Percentiles rank a stretch among this genome's conserved stretches.
Conservation (phyloP, 2,797 vertebrate species). For the Tangara arthus region DNA sequence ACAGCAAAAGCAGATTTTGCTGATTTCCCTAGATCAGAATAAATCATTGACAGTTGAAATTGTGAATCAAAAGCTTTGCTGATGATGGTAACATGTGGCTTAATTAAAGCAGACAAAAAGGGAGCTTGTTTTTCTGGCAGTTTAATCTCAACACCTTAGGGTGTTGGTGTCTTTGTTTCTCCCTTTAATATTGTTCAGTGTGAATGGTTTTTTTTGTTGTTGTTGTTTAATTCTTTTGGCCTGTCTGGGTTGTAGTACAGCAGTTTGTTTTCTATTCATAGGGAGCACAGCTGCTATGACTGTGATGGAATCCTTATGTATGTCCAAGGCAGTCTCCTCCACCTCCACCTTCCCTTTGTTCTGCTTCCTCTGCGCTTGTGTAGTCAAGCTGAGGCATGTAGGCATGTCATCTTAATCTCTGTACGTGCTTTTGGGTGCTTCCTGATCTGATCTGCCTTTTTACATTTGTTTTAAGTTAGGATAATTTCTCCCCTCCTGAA, state of each 20-base stretch:
- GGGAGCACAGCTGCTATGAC: background rate
- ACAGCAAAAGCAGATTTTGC: constrained; percentile 8
- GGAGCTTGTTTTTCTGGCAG: background rate
- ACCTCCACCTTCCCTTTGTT: background rate
- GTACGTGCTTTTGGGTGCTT: background rate
- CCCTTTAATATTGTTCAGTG: background rate
- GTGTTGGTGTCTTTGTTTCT: background rate
- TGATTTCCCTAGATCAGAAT: constrained; percentile 42
- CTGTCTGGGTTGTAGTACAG: background rate
- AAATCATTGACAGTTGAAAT: constrained; percentile 12
- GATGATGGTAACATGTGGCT: background rate
- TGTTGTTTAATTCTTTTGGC: background rate
- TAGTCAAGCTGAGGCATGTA: background rate
- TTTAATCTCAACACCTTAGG: constrained; percentile 39
- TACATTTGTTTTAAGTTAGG: constrained; percentile 26
- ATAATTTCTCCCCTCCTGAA: background rate
- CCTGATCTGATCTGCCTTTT: constrained; percentile 16
- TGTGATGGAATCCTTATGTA: background rate
- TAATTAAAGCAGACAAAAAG: constrained; percentile 2
- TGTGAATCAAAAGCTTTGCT: background rate
- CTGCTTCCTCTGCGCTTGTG: background rate
- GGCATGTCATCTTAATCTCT: background rate
- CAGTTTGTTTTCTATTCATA: background rate
- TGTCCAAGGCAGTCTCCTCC: background rate
- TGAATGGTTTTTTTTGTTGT: background rate